Conservation (phyloP, 2,888 invertebrate genomes). For the Scotopteryx bipunctaria region DNA sequence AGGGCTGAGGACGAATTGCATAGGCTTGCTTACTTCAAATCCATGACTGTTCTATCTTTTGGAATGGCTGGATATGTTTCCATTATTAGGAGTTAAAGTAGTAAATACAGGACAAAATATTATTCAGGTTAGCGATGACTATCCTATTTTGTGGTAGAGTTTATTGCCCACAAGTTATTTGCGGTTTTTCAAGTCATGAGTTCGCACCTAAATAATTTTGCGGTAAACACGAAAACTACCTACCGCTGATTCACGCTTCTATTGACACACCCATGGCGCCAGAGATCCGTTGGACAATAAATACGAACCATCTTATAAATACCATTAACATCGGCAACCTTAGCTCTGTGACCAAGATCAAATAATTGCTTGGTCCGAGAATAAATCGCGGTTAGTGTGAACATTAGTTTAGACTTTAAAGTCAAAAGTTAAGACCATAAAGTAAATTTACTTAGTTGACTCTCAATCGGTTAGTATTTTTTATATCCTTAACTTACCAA, state of each 20-base stretch:
- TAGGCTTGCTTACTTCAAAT: no score
- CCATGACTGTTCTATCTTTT: no score
- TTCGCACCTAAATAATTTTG: slow-evolving; percentile 14
- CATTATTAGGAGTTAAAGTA: no score
- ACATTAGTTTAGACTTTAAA: slow-evolving; percentile 40
- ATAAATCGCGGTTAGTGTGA: slow-evolving; percentile 50
- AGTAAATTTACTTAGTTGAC: no score
- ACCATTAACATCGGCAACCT: slow-evolving; percentile 46
- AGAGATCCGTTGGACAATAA: slow-evolving; percentile 18
- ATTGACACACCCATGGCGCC: slow-evolving; percentile 31
- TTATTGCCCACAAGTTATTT: slow-evolving; percentile 3
- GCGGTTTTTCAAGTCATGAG: slow-evolving; percentile 1
- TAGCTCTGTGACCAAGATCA: slow-evolving; percentile 33
- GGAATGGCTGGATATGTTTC: no score
- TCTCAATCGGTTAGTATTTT: no score
- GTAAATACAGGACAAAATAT: no score
- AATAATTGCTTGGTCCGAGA: slow-evolving; percentile 42
- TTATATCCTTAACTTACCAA: no score
- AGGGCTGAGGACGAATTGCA: no score
- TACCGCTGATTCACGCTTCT: slow-evolving; percentile 27
- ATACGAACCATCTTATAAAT: slow-evolving; percentile 42
- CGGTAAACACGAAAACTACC: slow-evolving; percentile 20
- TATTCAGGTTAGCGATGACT: no score
- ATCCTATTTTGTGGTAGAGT: not conserved
- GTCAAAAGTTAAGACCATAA: slow-evolving; percentile 19